These are phyloP conservation scores for Spilarctia lutea DNA, from an alignment of 2,888 invertebrate species.

Conservation along the genomic window DNA sequence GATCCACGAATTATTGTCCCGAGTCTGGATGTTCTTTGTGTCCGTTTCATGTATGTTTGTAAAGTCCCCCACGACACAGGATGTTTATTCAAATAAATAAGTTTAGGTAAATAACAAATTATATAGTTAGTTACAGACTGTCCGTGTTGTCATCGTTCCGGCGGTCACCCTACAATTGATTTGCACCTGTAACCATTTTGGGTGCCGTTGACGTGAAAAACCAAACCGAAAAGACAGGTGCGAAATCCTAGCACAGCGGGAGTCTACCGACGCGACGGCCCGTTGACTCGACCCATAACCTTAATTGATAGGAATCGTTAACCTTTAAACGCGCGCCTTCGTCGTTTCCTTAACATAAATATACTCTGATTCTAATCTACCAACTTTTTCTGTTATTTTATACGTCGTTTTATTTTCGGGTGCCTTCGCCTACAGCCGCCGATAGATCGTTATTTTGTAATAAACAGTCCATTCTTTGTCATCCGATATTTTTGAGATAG, in stretches of 20 bases:
- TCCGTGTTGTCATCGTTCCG: slow-evolving; percentile 27
- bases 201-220: slow-evolving; percentile 76
- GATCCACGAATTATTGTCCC: too few relatives aligned
- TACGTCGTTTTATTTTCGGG: slow-evolving; percentile 85
- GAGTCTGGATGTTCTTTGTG: too few relatives aligned
- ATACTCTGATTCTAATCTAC: slow-evolving; percentile 82
- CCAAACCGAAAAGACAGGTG: slow-evolving; percentile 77
- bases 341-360: slow-evolving; percentile 83
- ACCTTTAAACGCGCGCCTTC: slow-evolving; percentile 82
- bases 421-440: slow-evolving; percentile 71
- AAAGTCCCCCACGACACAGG: too few relatives aligned
- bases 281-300: slow-evolving; percentile 81
- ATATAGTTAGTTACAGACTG: too few relatives aligned
- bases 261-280: slow-evolving; percentile 67
- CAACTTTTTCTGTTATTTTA: slow-evolving; percentile 79
- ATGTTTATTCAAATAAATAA: too few relatives aligned
- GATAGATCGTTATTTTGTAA: slow-evolving; percentile 83
- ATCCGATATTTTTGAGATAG: slow-evolving; percentile 82
- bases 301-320: slow-evolving; percentile 87
- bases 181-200: slow-evolving; percentile 79
- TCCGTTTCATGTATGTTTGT: too few relatives aligned
- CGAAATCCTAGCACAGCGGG: slow-evolving; percentile 82
- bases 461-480: slow-evolving; percentile 85
- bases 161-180: slow-evolving; percentile 60
- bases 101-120: too few relatives aligned